Evolutionary conservation across 2,888 invertebrate genomes (phyloP), one percentile per base, ranked within the genome.

Genomic region (Hymenopus coronatus): DNA sequence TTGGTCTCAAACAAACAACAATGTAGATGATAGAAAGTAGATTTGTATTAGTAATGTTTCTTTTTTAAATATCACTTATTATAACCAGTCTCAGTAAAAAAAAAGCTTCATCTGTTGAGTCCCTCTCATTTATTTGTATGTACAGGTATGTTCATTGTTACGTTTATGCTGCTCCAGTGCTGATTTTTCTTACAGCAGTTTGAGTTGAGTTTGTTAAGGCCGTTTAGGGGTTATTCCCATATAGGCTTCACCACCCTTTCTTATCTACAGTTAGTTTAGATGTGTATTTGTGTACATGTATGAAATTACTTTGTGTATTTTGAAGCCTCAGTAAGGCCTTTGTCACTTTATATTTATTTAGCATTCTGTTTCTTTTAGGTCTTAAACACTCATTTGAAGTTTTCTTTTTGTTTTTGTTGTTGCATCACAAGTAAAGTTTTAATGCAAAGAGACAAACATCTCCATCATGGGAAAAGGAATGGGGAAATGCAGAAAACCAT

Each of bases 21-120:
- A 33, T 82, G 87, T 87, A 82, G 82, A 82, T 70, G 15, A 70
- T 87, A 33, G 28, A 82, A 87, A 82, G 4, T 14, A 28, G 54
- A 3, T 87, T 87, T 33, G 82, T 82, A 87, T 28, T 82, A 82
- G 25, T 87, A 87, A 33, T 33, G 82, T 33, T 82, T 33, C 30
- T 82, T 33, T 82, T 82, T 82, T 82, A 82, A 87, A 30, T 87
- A 87, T 87, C 82, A 87, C 82, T 82, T 81, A 28, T 15, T 87
- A 40, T 82, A 82, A 28, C 40, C 28, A 40, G 40, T 87, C 87
- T 87, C 87, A 87, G 82, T 87, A 87, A 28, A 83, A 88, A 85
- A 81, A 40, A 40, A 85, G n/a, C 27, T 88, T 88, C 88, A 46
- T 85, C 84, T 81, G 83, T 40, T 88, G 83, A 83, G 83, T 88